Evolutionary conservation across 1,140 invertebrate genomes (phyloP).

Genomic region (Nasonia giraulti): DNA sequence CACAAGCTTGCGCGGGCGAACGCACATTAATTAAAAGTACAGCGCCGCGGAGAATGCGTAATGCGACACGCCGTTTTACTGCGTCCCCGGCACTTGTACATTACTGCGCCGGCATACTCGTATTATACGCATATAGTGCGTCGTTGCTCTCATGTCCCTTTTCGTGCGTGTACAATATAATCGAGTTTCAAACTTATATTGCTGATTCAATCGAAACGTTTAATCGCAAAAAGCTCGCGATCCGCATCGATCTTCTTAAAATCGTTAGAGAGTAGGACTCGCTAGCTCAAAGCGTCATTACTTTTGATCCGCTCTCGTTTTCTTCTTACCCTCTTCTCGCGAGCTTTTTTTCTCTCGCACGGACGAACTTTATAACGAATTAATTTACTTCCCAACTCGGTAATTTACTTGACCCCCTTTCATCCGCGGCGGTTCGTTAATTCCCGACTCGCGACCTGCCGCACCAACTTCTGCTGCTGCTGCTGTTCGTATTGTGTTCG

Average conservation of each 20-base stretch:
- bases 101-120: too few relatives aligned
- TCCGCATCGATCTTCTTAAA: background rate
- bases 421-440: background rate
- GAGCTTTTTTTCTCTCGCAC: background rate
- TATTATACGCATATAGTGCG: too few relatives aligned
- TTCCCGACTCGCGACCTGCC: background rate
- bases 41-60: background rate
- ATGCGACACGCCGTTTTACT: background rate
- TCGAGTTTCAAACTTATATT: background rate
- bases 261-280: background rate
- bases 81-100: too few relatives aligned
- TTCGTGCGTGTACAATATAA: too few relatives aligned
- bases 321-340: background rate
- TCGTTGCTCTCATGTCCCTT: too few relatives aligned
- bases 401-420: background rate
- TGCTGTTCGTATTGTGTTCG: background rate
- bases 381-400: background rate
- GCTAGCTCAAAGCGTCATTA: background rate
- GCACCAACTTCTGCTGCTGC: background rate
- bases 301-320: background rate
- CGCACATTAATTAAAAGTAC: constrained; percentile 31
- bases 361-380: background rate
- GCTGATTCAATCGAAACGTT: background rate
- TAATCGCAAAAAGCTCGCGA: background rate
- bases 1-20: background rate